Base-by-base conservation (phyloP, 2,113 vertebrate species). In the Xiphorhynchus elegans region DNA sequence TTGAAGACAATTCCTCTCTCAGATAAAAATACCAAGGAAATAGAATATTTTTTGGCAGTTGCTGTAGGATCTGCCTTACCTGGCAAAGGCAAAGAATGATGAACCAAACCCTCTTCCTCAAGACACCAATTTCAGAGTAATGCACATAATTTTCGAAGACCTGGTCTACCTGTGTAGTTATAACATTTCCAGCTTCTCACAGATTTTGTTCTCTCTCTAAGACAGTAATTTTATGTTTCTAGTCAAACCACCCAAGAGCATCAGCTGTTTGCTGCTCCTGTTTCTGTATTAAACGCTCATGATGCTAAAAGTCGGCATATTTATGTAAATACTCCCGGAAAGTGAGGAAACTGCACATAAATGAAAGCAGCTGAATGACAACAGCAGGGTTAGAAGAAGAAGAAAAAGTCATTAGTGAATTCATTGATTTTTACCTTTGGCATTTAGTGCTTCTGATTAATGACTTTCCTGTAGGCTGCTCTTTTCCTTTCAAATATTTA, bases 361-460 rank as follows among this genome's bases (percentile, higher is more conserved):
- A 73, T 64, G 60, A 73, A 89, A 68, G 62, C 49, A 96, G 77
- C 49, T 87, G 46, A 89, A 87, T 87, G 66, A 46, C 78, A 96
- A 89, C 84, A 94, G 80, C 24, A 4, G 46, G 70, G 31, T 84
- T 31, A 95, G 64, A 90, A 93, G 60, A 90, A 93, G 60, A 89
- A 94, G 66, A 89, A 92, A 95, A 96, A 96, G 19, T 19, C 87
- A 94, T 89, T 91, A 85, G 66, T 53, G 78, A 87, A 73, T 79
- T 93, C 66, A 91, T 91, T 93, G 84, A 69, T 89, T 95, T 96
- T 96, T 96, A 89, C 84, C 75, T 87, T 84, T 95, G 84, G 58
- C 84, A 95, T 96, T 87, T 85, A 58, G 37, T 76, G 58, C 70
- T 91, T 76, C 74, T 79, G 81, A 95, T 89, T 93, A 95, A 96